Conservation (phyloP, 2,113 vertebrate genomes). For the Malurus melanocephalus region DNA sequence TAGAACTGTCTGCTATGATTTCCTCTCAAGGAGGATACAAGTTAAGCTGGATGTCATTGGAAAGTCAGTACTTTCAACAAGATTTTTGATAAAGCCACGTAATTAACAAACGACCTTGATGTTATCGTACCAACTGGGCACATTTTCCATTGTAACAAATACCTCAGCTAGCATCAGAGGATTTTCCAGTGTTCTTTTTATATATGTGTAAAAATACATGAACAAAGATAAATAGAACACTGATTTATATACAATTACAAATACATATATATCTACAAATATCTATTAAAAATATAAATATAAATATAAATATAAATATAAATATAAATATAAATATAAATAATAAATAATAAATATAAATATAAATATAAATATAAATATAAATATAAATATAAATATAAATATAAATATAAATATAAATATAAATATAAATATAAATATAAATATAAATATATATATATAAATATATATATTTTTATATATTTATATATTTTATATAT, state of each 20-base stretch:
- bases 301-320: too few species aligned
- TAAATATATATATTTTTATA: too few species aligned
- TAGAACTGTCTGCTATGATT: not conserved
- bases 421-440: too few species aligned
- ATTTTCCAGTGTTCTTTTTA: not conserved
- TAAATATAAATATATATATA: too few species aligned
- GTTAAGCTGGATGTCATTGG: slow-evolving; percentile 38
- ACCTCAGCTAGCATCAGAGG: not conserved
- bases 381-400: too few species aligned
- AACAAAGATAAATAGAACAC: not conserved
- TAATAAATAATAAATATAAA: too few species aligned
- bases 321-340: too few species aligned
- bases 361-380: too few species aligned
- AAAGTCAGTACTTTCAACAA: slow-evolving; percentile 44
- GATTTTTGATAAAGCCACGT: slow-evolving; percentile 58
- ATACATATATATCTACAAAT: not conserved
- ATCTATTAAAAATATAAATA: too few species aligned
- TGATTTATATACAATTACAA: not conserved
- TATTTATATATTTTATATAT: too few species aligned
- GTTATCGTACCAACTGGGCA: slow-evolving; percentile 21
- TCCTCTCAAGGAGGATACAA: not conserved
- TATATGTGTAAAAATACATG: not conserved
- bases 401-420: too few species aligned
- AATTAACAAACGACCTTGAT: slow-evolving; percentile 58
- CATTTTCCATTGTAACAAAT: slow-evolving; percentile 13